Evolutionary conservation across 2,888 invertebrate species (phyloP).

Genomic region (Nomada lathburiana): DNA sequence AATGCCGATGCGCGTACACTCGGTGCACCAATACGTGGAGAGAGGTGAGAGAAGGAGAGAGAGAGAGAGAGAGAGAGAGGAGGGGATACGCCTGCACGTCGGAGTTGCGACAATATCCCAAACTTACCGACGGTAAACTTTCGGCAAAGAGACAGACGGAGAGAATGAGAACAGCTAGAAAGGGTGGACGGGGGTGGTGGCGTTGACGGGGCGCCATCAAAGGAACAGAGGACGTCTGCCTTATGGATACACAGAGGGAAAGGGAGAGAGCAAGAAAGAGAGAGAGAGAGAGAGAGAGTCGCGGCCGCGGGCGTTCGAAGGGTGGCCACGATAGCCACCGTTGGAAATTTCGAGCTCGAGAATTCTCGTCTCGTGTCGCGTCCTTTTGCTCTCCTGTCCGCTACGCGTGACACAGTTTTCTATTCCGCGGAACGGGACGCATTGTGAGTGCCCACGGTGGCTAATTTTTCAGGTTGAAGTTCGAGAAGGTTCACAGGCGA

Average conservation of each 20-base stretch:
- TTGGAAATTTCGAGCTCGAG: conserved; percentile 20
- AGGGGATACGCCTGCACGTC: conserved; percentile 49
- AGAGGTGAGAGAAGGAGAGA: neutral
- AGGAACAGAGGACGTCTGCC: conserved; percentile 48
- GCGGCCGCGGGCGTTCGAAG: conserved; percentile 28
- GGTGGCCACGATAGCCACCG: conserved; percentile 31
- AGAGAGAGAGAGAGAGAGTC: neutral
- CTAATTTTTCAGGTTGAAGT: neutral
- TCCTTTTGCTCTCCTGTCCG: neutral
- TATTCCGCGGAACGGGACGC: neutral
- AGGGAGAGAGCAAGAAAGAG: neutral
- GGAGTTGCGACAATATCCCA: conserved; percentile 71
- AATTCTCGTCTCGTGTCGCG: neutral
- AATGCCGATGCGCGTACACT: conserved; percentile 69
- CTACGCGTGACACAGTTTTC: conserved; percentile 12
- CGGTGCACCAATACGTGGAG: conserved; percentile 48
- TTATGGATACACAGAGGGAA: conserved; percentile 24
- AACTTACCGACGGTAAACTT: conserved; percentile 69
- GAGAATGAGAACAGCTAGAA: conserved; percentile 51
- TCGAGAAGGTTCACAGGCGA: neutral
- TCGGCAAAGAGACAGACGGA: conserved; percentile 65
- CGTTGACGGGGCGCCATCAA: conserved; percentile 53
- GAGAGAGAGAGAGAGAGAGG: neutral
- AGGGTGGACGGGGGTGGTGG: conserved; percentile 22
- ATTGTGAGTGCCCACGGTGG: neutral